These are phyloP conservation scores for Mustela nigripes DNA, from an alignment of 2,113 vertebrate genomes.

Conservation along the genomic window DNA sequence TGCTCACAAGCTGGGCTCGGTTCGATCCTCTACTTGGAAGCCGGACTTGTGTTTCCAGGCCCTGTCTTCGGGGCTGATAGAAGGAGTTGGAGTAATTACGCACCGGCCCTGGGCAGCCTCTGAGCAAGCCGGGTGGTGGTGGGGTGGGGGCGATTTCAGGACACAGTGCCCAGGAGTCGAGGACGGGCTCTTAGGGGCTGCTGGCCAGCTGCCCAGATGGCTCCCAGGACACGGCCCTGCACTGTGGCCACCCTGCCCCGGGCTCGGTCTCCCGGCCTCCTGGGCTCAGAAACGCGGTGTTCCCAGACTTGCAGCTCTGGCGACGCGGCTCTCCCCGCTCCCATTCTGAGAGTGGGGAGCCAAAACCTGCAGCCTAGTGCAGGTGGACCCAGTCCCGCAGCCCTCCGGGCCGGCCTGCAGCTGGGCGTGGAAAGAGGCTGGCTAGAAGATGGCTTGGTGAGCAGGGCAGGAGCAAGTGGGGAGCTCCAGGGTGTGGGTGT, in stretches of 20 bases:
- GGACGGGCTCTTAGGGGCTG: not conserved
- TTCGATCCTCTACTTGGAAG: not conserved
- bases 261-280: no score
- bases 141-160: not conserved
- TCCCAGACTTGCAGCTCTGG: not conserved
- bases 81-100: not conserved
- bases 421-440: accelerated
- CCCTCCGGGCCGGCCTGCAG: accelerated
- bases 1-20: accelerated
- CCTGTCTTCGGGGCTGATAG: not conserved
- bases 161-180: not conserved
- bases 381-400: not conserved
- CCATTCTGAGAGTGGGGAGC: accelerated
- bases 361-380: no score
- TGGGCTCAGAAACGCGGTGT: not conserved
- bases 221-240: accelerated
- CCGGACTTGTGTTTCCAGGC: not conserved
- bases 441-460: not conserved
- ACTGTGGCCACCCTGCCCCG: not conserved
- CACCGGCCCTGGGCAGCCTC: accelerated
- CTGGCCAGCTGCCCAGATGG: not conserved
- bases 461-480: not conserved
- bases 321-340: accelerated
- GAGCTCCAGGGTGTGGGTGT: not conserved
- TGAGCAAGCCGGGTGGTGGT: not conserved